Evolutionary conservation across 2,888 invertebrate genomes (phyloP), one percentile per base, ranked within the genome.

Genomic region (Dryococelus australis): DNA sequence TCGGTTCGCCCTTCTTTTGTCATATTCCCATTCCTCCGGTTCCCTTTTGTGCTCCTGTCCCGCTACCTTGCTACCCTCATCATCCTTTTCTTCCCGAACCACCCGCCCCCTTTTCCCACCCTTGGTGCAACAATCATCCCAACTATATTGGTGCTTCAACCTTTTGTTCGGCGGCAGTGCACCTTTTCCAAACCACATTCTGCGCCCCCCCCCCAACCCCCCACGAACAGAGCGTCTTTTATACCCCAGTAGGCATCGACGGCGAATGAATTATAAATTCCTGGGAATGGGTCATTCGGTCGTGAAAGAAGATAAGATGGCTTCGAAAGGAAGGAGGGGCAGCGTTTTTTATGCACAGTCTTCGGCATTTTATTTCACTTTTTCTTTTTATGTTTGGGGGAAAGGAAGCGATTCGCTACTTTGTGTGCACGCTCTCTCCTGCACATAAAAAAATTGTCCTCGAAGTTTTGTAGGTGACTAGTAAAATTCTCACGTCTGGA

Each of bases 21-120:
- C 65, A n/a, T 65, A 12, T 24, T 47, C 47, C 20, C n/a, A 24
- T 24, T 24, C n/a, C 65, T 16, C 24, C 24, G 0, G 24, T 24
- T 24, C 16, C 8, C 65, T 65, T 65, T 65, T 65, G 65, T 65
- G n/a, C 65, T 16, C 65, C 65, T 65, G 65, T 65, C 65, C 65
- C 65, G 65, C 65, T 65, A 65, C 65, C 65, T 65, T n/a, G 65
- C 65, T 65, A 65, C 65, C 65, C 65, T 65, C 65, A 65, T 65
- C 65, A 65, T 65, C 65, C 65, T 65, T 65, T 65, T 65, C 20
- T 65, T 65, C n/a, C n/a, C 8, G 8, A 8, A 20, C 24, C n/a
- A 8, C 0, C 65, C 65, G 8, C 10, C 65, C n/a, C 24, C n/a
- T 65, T 65, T n/a, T 20, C 65, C 20, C 65, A n/a, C 65, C 65